These are phyloP conservation scores for Serranus cabrilla DNA, from an alignment of 2,797 vertebrate genomes.

Conservation along the genomic window DNA sequence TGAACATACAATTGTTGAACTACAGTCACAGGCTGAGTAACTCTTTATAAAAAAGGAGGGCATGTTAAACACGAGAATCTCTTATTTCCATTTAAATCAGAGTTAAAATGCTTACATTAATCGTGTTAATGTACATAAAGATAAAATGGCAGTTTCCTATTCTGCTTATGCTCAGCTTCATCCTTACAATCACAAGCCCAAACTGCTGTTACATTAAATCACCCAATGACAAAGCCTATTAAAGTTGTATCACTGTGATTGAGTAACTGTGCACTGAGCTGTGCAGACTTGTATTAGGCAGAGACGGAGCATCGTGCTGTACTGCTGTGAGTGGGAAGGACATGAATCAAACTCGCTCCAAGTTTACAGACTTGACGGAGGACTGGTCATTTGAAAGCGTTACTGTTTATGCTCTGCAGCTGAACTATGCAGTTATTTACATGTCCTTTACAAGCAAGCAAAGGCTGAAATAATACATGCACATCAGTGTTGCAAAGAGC, in stretches of 20 bases:
- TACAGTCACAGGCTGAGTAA: too few relatives aligned
- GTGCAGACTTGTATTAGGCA: conserved; percentile 48
- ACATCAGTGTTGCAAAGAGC: not conserved
- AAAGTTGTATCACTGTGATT: conserved; percentile 44
- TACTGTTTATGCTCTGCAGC: conserved; percentile 18
- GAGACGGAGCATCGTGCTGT: conserved; percentile 9
- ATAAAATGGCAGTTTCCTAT: conserved; percentile 4
- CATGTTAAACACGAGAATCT: not conserved
- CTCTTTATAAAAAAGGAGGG: not conserved
- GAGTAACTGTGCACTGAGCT: conserved; percentile 51
- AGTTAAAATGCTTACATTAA: not conserved
- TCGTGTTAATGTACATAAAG: conserved; percentile 10
- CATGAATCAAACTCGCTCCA: conserved; percentile 5
- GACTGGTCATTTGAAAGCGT: conserved; percentile 16
- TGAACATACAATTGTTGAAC: too few relatives aligned
- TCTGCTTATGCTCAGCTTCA: not conserved
- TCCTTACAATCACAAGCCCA: conserved; percentile 17
- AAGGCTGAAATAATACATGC: not conserved
- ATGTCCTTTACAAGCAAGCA: conserved; percentile 19
- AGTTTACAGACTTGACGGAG: conserved; percentile 16
- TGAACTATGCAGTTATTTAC: conserved; percentile 41
- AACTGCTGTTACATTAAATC: conserved; percentile 31
- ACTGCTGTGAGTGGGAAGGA: conserved; percentile 3
- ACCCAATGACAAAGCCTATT: conserved; percentile 27
- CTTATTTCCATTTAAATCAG: not conserved